Evolutionary conservation across 64 coral and sea anemone species (phyloP), one percentile per base, ranked within the genome.

Genomic region (Actinia tenebrosa): DNA sequence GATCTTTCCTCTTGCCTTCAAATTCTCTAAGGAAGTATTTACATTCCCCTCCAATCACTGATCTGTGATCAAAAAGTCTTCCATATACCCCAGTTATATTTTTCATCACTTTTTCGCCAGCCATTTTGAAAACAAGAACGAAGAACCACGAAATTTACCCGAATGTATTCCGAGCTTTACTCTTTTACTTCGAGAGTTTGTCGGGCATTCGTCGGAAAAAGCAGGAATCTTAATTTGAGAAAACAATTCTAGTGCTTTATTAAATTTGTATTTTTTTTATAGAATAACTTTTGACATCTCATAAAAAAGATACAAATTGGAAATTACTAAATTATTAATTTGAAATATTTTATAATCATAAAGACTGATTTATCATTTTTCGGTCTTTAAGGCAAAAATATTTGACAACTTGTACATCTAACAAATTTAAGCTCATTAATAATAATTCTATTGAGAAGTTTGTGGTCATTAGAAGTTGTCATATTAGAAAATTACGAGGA

Each of bases 31-130:
- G 56, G 17, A 97, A 81, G 80, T 88, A 97, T 88, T 97, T 97
- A 68, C 91, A 97, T 88, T 97, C 94, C 18, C 68, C 87, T 47
- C 93, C 91, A 14, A 97, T 46, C 0, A 97, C 80, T 7, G 94
- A 84, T 80, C 94, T 93, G 85, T 97, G 94, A 56, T 97, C 94
- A 91, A 97, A 97, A 85, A 97, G 89, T 20, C 94, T 89, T 55
- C 84, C 80, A 88, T 97, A 93, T 22, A 97, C 79, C 5, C 94
- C 94, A 43, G 78, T 64, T 1, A 93, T 68, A 89, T 97, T 90
- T 42, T 89, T 89, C 7, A 97, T 15, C 23, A 85, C 63, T 56
- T 91, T 93, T 62, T 97, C 94, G 16, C 91, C 88, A 55, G 94
- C 94, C 94, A 97, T 97, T 16, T 93, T 95, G 89, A 44, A 69